Evolutionary conservation across 2,797 vertebrate genomes (phyloP).

Genomic region (Thunnus albacares): DNA sequence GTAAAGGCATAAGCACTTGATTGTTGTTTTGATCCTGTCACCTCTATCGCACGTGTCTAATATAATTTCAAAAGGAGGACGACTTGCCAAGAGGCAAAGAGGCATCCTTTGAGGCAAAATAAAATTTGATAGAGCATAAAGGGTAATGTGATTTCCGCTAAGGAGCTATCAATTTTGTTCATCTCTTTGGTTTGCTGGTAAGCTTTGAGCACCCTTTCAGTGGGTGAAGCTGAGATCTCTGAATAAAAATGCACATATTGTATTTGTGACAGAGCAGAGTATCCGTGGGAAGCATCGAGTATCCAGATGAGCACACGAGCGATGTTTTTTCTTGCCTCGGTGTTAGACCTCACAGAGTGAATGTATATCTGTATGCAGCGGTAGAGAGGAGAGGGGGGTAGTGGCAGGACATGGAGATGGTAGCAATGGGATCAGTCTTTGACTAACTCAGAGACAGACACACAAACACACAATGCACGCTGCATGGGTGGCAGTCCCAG

Average conservation of each 20-base stretch:
- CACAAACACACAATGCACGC: constrained; percentile 72
- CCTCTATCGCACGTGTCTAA: constrained; percentile 41
- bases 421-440: constrained; percentile 71
- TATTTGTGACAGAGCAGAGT: constrained; percentile 33
- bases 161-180: constrained; percentile 66
- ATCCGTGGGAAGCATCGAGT: constrained; percentile 40
- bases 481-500: constrained; percentile 80
- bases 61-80: constrained; percentile 58
- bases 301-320: constrained; percentile 54
- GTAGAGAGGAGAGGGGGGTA: constrained; percentile 31
- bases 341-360: constrained; percentile 72
- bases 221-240: constrained; percentile 20
- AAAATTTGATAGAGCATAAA: constrained; percentile 70
- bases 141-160: constrained; percentile 63
- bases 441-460: constrained; percentile 60
- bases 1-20: constrained; percentile 45
- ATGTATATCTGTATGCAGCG: constrained; percentile 56
- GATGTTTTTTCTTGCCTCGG: constrained; percentile 52
- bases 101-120: constrained; percentile 68
- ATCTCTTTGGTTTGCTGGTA: constrained; percentile 52
- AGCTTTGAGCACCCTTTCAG: constrained; percentile 30
- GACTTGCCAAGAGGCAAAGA: constrained; percentile 53
- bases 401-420: constrained; percentile 72
- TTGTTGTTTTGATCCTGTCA: constrained; percentile 61
- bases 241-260: constrained; percentile 34